phyloP scores from a whole-genome alignment of 2,113 vertebrate genomes.

The Sapajus apella region DNA sequence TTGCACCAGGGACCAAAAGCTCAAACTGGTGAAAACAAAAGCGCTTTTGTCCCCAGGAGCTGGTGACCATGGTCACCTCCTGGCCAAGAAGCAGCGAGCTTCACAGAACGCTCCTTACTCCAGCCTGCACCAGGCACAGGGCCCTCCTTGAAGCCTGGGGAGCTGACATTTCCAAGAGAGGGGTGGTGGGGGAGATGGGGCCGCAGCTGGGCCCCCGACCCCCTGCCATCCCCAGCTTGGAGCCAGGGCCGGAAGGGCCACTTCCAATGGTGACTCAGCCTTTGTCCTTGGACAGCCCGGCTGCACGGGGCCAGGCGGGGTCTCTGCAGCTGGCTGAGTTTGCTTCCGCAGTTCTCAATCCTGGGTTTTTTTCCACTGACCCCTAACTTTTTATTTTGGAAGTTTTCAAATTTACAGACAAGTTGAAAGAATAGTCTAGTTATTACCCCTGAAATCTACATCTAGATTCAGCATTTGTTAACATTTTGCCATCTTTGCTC shows the following conservation, averaged over 20 bases:
- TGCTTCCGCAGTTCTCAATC: neutral
- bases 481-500: neutral
- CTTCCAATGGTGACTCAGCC: conserved; percentile 50
- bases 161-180: conserved; percentile 77
- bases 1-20: accelerated
- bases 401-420: conserved; percentile 50
- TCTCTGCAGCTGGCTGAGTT: conserved; percentile 11
- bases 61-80: neutral
- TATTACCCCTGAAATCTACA: neutral
- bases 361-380: neutral
- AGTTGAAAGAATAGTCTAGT: neutral
- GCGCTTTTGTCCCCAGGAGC: neutral
- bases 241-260: conserved; percentile 48
- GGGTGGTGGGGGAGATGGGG: neutral
- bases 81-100: neutral
- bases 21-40: conserved; percentile 15
- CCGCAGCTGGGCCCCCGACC: conserved; percentile 71
- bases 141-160: neutral
- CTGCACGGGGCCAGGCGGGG: neutral
- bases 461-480: neutral
- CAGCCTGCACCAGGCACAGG: neutral
- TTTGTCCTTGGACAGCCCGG: neutral
- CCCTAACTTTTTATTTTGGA: conserved; percentile 36
- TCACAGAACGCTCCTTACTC: neutral
- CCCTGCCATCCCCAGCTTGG: neutral